A percentile compares a stretch with the other conserved stretches of the same genome.
Evolutionary conservation across 2,888 invertebrate genomes (phyloP).

Genomic region (Meloe dianella): DNA sequence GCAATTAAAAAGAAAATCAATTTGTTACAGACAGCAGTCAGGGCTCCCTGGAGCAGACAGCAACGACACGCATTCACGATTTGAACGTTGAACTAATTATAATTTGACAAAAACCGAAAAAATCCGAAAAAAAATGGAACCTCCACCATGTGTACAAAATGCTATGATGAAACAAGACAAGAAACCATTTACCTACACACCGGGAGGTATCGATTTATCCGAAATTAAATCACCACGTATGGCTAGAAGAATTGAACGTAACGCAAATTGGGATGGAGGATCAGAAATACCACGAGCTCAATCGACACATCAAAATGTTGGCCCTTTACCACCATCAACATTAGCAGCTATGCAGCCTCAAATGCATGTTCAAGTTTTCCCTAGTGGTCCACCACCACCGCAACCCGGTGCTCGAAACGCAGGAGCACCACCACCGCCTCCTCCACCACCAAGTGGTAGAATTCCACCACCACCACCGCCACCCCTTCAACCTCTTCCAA

Average conservation of each 20-base stretch:
- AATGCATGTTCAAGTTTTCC: constrained; percentile 69
- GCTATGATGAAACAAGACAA: constrained; percentile 96
- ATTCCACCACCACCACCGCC: constrained; percentile 57
- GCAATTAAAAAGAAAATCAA: constrained; percentile 14
- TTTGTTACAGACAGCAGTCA: constrained; percentile 33
- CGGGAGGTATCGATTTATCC: constrained; percentile 88
- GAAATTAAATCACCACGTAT: constrained; percentile 90
- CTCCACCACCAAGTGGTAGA: constrained; percentile 63
- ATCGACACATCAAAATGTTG: constrained; percentile 53
- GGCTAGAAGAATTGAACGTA: constrained; percentile 78
- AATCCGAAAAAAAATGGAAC: constrained; percentile 66
- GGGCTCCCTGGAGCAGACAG: constrained; percentile 44
- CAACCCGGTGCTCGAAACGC: constrained; percentile 43
- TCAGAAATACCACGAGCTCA: constrained; percentile 61
- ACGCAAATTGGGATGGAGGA: constrained; percentile 74
- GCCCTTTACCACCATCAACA: constrained; percentile 68
- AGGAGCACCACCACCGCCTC: constrained; percentile 55
- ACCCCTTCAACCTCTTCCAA: constrained; percentile 66
- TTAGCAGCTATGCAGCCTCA: constrained; percentile 69
- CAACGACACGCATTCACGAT: constrained; percentile 6
- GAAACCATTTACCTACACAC: constrained; percentile 96
- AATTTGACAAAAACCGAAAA: constrained; percentile 44
- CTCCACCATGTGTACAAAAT: constrained; percentile 89
- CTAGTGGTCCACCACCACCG: constrained; percentile 49
- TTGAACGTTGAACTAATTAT: neutral